Evolutionary conservation across 2,113 vertebrate genomes (phyloP), one percentile per base, ranked within the genome.

Genomic region (Ariopsis seemanni): DNA sequence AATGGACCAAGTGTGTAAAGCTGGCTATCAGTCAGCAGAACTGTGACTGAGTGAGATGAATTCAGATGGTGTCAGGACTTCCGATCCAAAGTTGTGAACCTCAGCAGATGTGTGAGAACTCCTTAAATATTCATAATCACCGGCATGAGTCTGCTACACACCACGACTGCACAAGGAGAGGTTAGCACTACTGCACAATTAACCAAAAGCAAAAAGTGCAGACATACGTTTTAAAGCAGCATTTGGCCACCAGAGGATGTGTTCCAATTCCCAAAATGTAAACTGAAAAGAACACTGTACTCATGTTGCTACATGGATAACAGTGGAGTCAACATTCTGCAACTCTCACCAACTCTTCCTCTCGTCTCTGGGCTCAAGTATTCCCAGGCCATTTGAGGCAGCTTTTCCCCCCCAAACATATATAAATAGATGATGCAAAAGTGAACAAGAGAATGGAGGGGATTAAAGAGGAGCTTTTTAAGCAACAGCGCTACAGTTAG

Each of bases 401-500:
- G 42, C 71, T 86, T 82, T 74, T 0, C 7, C 9, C 7, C 15
- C 11, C 34, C 34, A 48, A 48, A 74, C 18, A 9, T 50, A 87
- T 50, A 42, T 34, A 17, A 58, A 85, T 82, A 83, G 50, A 50
- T 14, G 80, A 42, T 2, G 2, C 75, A 84, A 83, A 62, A 87
- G 77, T 34, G 82, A 89, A 84, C 25, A 80, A 6, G 78, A 85
- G 85, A 90, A 65, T 52, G 78, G 42, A 89, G 72, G 75, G 82
- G 89, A 90, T 90, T 90, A 89, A 86, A 91, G 88, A 80, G 87
- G 72, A 85, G 78, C 52, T 17, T 85, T 89, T 84, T 55, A 17
- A 58, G 62, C 67, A 75, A 85, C 88, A 77, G 88, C 71, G 87
- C 87, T 89, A 89, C 89, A 91, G 89, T 91, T 91, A 91, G 87